phyloP scores from a whole-genome alignment of 2,888 invertebrate species.

The Drosophila peninsularis region DNA sequence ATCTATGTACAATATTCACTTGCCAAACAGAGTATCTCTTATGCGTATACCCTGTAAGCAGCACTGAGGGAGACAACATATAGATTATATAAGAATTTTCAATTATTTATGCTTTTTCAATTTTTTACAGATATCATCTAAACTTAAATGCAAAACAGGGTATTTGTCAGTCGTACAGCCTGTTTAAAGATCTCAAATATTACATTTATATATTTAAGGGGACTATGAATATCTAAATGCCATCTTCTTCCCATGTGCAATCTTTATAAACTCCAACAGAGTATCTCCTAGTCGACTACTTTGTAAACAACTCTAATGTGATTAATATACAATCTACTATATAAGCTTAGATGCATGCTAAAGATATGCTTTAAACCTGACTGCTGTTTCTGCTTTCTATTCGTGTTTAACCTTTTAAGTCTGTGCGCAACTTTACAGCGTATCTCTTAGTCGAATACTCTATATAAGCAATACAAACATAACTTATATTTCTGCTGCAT shows the following conservation, averaged over 20 bases:
- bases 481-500: not conserved
- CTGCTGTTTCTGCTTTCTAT: not conserved
- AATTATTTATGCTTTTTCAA: not conserved
- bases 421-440: not conserved
- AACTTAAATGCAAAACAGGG: not conserved
- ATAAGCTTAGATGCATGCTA: not conserved
- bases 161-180: not conserved
- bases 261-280: not conserved
- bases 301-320: not conserved
- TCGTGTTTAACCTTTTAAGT: too few species aligned
- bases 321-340: constrained; percentile 1
- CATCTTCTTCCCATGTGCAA: not conserved
- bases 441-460: not conserved
- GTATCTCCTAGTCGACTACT: not conserved
- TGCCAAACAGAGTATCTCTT: not conserved
- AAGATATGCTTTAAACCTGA: not conserved
- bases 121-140: not conserved
- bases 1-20: not conserved
- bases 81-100: not conserved
- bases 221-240: too few species aligned
- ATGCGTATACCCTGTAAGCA: not conserved
- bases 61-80: not conserved
- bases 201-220: too few species aligned
- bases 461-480: not conserved
- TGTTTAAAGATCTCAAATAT: too few species aligned